A percentile compares a stretch with the other conserved stretches of the same genome.
These are phyloP conservation scores for Lypha dubia DNA, from an alignment of 2,888 invertebrate genomes.

Conservation along the genomic window DNA sequence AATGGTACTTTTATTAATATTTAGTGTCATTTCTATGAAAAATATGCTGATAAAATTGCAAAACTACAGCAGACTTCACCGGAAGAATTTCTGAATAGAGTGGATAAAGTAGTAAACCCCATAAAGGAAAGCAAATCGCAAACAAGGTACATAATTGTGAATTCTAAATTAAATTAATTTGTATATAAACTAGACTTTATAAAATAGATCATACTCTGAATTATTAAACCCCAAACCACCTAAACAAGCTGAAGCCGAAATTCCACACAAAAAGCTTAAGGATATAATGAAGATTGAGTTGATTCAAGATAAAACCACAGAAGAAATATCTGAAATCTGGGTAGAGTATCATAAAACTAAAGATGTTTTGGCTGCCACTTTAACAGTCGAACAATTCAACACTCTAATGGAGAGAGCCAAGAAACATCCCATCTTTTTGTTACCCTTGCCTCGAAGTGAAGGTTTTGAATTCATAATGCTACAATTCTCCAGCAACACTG, in stretches of 20 bases:
- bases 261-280: constrained; percentile 85
- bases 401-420: constrained; percentile 85
- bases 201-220: constrained; percentile 86
- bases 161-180: not conserved
- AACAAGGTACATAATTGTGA: constrained; percentile 76
- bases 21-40: too few species aligned
- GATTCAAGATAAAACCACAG: constrained; percentile 87
- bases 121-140: constrained; percentile 79
- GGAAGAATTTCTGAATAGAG: constrained; percentile 88
- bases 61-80: constrained; percentile 89
- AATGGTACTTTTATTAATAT: too few species aligned
- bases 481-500: constrained; percentile 88
- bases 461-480: constrained; percentile 94
- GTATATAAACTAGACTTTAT: not conserved
- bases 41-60: constrained; percentile 91
- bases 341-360: constrained; percentile 90
- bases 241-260: constrained; percentile 76
- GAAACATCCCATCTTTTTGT: constrained; percentile 88
- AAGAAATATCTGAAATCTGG: constrained; percentile 91
- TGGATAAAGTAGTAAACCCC: constrained; percentile 84
- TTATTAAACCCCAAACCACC: constrained; percentile 87
- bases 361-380: constrained; percentile 89
- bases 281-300: constrained; percentile 91
- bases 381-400: constrained; percentile 86
- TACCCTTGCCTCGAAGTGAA: constrained; percentile 91